Percentiles rank a stretch among this genome's conserved stretches.
Conservation (phyloP, 1,140 invertebrate genomes). For the Heliconius himera region DNA sequence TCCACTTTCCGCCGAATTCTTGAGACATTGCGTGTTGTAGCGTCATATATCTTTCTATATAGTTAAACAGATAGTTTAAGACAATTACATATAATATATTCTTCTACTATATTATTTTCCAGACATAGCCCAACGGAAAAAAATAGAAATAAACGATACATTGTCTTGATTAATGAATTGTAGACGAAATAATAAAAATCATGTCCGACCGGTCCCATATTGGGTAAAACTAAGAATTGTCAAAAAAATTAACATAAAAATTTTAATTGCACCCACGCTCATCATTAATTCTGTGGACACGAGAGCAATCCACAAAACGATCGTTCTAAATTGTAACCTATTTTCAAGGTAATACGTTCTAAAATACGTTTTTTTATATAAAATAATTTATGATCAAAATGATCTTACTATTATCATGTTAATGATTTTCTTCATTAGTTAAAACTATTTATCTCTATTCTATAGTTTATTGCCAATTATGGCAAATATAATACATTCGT, state of each 20-base stretch:
- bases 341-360: neutral
- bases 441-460: slow-evolving; percentile 22
- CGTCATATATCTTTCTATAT: no score
- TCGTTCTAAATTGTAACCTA: neutral
- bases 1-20: no score
- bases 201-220: slow-evolving; percentile 58
- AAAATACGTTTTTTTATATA: neutral
- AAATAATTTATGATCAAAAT: slow-evolving; percentile 3
- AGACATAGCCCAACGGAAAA: slow-evolving; percentile 37
- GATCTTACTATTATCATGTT: slow-evolving; percentile 30
- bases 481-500: slow-evolving; percentile 19
- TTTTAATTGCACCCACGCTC: slow-evolving; percentile 70
- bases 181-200: slow-evolving; percentile 58
- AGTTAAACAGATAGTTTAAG: no score
- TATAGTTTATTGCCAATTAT: slow-evolving; percentile 34
- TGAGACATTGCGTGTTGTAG: no score
- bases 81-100: no score
- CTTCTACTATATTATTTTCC: slow-evolving; percentile 19
- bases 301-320: neutral
- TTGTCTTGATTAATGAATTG: slow-evolving; percentile 72
- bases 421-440: slow-evolving; percentile 38
- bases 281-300: slow-evolving; percentile 58
- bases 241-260: slow-evolving; percentile 72
- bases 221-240: slow-evolving; percentile 44
- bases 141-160: slow-evolving; percentile 52